Evolutionary conservation across 2,113 vertebrate species (phyloP), one percentile per base, ranked within the genome.

Genomic region (Hystrix cristata): DNA sequence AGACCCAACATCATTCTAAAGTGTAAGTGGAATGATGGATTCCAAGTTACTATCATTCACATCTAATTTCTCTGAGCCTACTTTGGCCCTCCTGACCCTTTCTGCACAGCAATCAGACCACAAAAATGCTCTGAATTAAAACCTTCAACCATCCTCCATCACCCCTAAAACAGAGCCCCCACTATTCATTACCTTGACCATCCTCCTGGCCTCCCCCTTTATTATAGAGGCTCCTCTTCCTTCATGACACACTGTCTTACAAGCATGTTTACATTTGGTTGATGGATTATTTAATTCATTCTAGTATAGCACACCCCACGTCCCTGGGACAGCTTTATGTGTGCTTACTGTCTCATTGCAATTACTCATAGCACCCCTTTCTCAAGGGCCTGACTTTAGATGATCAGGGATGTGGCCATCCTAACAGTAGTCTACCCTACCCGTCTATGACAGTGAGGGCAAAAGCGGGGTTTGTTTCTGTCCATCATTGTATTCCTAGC

Each of bases 151-250:
- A 34, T 5, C 14, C 34, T 34, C 62, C 13, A 4, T 18, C 25
- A 4, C 13, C 2, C 60, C 29, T 15, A 18, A 53, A 83, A 5
- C 0, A 29, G 74, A 51, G n/a, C 9, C 29, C 2, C 38, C 18
- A 16, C 0, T 13, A 43, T 18, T 23, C 18, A 57, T 12, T 59
- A n/a, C n/a, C 48, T 2, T 16, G 4, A 57, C 13, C 5, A 1
- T 11, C 79, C 59, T 51, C 48, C 69, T 8, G 29, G 8, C 7
- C 74, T 55, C 55, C 7, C 46, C 38, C 19, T 0, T 71, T 23
- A 16, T 3, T 3, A 2, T 8, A 71, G 46, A 0, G 5, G 48
- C 57, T 46, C 46, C 57, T 78, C n/a, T 64, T 92, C 29, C 53
- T 57, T 57, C 21, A 4, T 3, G 8, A 43, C 25, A 43, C 0